phyloP scores from a whole-genome alignment of 2,113 vertebrate species.

The Formicarius rufipectus region DNA sequence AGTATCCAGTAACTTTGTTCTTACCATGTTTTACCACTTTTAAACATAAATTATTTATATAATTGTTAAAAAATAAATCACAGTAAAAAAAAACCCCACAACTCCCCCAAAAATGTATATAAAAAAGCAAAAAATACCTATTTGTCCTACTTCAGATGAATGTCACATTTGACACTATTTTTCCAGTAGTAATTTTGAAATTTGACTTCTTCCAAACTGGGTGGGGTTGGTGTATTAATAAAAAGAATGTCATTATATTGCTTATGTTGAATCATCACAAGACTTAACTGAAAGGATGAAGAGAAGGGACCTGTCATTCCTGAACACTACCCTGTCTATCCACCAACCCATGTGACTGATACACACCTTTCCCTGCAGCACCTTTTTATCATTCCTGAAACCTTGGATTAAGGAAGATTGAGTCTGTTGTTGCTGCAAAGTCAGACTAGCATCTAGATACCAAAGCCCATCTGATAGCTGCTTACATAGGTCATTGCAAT shows the following conservation, averaged over 20 bases:
- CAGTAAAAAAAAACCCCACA: background rate
- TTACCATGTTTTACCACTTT: background rate
- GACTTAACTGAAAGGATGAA: background rate
- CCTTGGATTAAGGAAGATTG: too few species aligned
- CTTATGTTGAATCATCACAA: background rate
- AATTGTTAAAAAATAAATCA: background rate
- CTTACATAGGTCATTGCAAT: background rate
- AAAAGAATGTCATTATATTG: background rate
- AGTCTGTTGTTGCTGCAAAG: background rate
- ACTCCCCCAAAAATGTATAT: background rate
- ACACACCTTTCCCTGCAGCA: background rate
- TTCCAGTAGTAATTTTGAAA: background rate
- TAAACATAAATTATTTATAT: background rate
- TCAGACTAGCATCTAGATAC: background rate
- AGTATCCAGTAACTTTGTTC: background rate
- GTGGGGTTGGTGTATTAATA: background rate
- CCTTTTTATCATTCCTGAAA: background rate
- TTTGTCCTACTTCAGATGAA: background rate
- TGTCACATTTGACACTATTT: background rate
- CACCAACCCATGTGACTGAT: background rate
- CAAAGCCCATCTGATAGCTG: background rate
- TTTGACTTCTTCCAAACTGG: background rate
- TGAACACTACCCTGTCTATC: background rate
- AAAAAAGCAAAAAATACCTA: background rate
- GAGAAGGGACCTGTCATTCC: background rate